Evolutionary conservation across 1,140 invertebrate genomes (phyloP).

Genomic region (Pseudachorutes palmiensis): DNA sequence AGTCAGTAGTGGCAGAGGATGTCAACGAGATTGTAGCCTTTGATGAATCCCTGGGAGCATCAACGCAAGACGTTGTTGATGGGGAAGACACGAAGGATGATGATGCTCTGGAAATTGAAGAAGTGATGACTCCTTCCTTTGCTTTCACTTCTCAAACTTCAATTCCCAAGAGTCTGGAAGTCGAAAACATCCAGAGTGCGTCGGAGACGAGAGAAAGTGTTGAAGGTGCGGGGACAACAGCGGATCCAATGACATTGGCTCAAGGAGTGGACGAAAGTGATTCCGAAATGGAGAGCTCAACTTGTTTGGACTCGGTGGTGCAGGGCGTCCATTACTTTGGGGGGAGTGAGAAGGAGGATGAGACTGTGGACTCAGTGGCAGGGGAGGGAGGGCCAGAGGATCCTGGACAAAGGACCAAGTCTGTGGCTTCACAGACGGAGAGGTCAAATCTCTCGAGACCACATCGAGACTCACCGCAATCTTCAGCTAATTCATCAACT

Average conservation of each 20-base stretch:
- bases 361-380: neutral
- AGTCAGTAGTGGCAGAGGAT: no score
- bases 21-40: neutral
- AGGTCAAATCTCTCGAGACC: neutral
- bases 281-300: neutral
- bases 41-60: neutral
- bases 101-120: neutral
- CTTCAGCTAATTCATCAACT: neutral
- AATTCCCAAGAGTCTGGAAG: neutral
- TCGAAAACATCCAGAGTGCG: neutral
- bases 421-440: slow-evolving; percentile 10
- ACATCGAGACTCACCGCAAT: neutral
- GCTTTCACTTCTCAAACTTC: no score
- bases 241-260: no score
- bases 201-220: neutral
- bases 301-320: neutral
- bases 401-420: neutral
- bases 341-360: neutral
- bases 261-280: neutral
- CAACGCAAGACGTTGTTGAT: neutral
- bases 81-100: neutral
- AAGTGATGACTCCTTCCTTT: no score
- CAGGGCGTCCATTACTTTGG: neutral
- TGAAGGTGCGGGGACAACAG: neutral
- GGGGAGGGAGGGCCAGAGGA: neutral